A percentile compares a stretch with the other conserved stretches of the same genome.
Conservation (phyloP, 2,113 vertebrate species). For the Engystomops pustulosus region DNA sequence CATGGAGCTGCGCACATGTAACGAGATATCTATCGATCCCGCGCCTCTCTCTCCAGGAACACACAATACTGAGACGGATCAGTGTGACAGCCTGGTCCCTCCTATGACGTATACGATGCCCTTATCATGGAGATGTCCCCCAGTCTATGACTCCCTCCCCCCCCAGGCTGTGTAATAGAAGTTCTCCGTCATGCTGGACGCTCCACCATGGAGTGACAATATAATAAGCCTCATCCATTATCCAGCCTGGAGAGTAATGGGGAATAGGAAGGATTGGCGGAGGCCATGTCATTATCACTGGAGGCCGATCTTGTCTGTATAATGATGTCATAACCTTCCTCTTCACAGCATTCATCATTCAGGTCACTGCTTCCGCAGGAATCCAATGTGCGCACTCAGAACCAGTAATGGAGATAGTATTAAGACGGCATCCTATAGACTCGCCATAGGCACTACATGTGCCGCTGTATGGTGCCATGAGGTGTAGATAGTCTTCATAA, state of each 20-base stretch:
- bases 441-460: no score
- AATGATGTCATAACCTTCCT: background rate
- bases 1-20: background rate
- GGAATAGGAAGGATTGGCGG: background rate
- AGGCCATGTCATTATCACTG: background rate
- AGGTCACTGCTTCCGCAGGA: no score
- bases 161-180: background rate
- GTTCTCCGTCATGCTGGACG: background rate
- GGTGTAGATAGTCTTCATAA: no score
- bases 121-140: background rate
- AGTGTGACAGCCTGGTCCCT: background rate
- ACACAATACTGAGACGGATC: background rate
- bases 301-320: background rate
- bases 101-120: background rate
- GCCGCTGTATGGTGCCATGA: no score
- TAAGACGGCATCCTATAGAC: no score
- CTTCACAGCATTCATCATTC: no score
- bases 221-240: slow-evolving; percentile 10
- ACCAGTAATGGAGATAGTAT: no score
- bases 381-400: no score
- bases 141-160: background rate
- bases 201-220: background rate
- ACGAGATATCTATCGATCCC: background rate
- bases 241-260: background rate
- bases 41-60: no score